Evolutionary conservation across 2,888 invertebrate species (phyloP), one percentile per base, ranked within the genome.

Genomic region (Cosmia pyralina): DNA sequence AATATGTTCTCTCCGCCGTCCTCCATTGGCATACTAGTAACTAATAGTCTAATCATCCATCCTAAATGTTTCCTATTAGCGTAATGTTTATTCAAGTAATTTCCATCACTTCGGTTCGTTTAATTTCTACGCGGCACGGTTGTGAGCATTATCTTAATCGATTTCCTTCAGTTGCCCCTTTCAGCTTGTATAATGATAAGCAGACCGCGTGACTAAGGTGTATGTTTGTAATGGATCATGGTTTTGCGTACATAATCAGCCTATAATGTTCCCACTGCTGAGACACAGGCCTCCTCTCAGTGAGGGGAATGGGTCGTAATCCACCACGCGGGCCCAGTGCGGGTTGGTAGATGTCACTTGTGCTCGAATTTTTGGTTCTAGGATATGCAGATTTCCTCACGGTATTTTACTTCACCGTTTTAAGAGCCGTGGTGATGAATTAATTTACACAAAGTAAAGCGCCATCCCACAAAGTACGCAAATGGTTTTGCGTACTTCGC

Each of bases 111-210:
- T 46, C 22, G 58, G 63, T 53, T 72, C 58, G 72, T 63, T 72
- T 53, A 66, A 80, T 80, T 52, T 75, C 67, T 58, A 63, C 62
- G 57, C 55, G 22, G 28, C 59, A 44, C 46, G 34, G 28, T 53
- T 60, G 52, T 62, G 22, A 75, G 62, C 62, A 66, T 76, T 79
- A 81, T 75, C 76, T 75, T 81, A 81, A 81, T 79, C 78, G 81
- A 76, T 79, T 81, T 75, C 57, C 81, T 81, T 68, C 75, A 60
- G 81, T 59, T 44, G 67, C 67, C 62, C 75, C 79, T 53, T 79
- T 64, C 73, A 72, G 48, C 53, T 59, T 64, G 79, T 72, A 22
- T 64, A 58, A 41, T 53, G 76, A 79, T 76, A 76, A 76, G 73
- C 34, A 48, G 41, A 64, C 72, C 79, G 52, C 52, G 46, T 75